Evolutionary conservation across 2,888 invertebrate species (phyloP).

Genomic region (Antheraea assamensis): DNA sequence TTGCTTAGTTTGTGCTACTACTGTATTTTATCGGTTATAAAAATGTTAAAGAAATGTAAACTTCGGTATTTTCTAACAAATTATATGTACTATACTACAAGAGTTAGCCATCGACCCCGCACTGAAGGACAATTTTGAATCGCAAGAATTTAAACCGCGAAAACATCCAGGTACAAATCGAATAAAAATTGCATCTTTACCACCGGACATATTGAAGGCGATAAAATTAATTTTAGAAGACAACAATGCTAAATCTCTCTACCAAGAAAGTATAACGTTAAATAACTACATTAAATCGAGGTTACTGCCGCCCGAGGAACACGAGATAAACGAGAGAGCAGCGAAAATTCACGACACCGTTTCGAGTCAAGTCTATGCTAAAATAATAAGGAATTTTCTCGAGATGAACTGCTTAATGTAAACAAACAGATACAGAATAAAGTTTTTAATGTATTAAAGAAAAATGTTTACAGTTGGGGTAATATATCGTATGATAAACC

Average conservation of each 20-base stretch:
- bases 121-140: constrained; percentile 72
- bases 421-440: constrained; percentile 77
- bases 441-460: constrained; percentile 81
- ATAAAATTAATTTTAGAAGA: constrained; percentile 82
- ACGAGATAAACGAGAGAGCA: constrained; percentile 72
- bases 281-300: constrained; percentile 83
- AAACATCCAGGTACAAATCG: constrained; percentile 88
- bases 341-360: constrained; percentile 63
- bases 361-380: constrained; percentile 55
- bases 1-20: neutral
- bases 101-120: constrained; percentile 77
- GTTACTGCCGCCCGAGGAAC: constrained; percentile 84
- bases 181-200: constrained; percentile 79
- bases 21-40: constrained; percentile 40
- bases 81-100: constrained; percentile 58
- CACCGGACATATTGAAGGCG: constrained; percentile 82
- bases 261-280: constrained; percentile 79
- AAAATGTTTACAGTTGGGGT: constrained; percentile 87
- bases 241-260: constrained; percentile 79
- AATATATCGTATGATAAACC: constrained; percentile 86
- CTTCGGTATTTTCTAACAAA: constrained; percentile 42
- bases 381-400: constrained; percentile 45
- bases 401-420: constrained; percentile 62
- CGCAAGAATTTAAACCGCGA: constrained; percentile 83
- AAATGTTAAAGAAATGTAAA: constrained; percentile 68